Evolutionary conservation across 2,113 vertebrate species (phyloP).

Genomic region (Istiophorus platypterus): DNA sequence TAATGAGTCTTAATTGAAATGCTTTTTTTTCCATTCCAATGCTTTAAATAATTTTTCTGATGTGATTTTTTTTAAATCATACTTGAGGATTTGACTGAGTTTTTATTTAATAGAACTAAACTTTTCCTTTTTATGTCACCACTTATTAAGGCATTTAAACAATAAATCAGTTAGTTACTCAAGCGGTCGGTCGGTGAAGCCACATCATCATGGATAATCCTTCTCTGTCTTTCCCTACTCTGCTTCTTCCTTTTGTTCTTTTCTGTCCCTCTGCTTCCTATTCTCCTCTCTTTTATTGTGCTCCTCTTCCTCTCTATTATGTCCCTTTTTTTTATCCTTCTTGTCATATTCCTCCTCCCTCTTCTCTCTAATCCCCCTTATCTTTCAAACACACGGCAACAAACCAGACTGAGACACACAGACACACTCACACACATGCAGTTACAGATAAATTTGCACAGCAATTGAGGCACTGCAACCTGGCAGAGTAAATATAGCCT

Average conservation of each 20-base stretch:
- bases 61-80: neutral
- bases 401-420: neutral
- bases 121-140: neutral
- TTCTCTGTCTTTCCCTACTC: neutral
- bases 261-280: neutral
- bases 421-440: neutral
- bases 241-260: neutral
- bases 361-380: neutral
- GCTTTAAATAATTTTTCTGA: neutral
- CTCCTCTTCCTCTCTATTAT: neutral
- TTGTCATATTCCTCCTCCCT: neutral
- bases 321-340: neutral
- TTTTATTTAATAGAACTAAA: neutral
- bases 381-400: slow-evolving; percentile 13
- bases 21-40: neutral
- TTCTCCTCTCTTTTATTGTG: neutral
- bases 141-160: neutral
- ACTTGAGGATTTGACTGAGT: too few relatives aligned
- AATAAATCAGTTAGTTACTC: neutral
- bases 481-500: slow-evolving; percentile 36
- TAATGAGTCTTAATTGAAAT: neutral
- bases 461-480: slow-evolving; percentile 58
- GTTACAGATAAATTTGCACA: slow-evolving; percentile 39
- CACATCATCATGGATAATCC: neutral
- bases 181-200: neutral